Percentiles rank a stretch among this genome's conserved stretches.
Conservation (phyloP, 2,888 invertebrate genomes). For the Cheiracanthium punctorium region DNA sequence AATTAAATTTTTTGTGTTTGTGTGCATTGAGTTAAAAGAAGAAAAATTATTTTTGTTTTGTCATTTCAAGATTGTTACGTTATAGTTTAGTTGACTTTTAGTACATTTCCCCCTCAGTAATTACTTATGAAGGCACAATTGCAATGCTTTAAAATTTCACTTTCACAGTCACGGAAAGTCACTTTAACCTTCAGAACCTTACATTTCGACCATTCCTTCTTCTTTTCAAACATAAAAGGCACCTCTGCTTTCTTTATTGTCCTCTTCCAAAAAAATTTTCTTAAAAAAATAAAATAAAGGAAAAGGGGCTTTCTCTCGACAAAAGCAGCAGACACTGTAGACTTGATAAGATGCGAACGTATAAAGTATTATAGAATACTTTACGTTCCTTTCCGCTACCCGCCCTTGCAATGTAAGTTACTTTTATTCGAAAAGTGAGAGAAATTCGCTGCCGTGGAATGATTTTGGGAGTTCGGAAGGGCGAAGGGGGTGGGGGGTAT, state of each 20-base stretch:
- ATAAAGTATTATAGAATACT: conserved; percentile 12
- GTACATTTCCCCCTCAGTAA: no score
- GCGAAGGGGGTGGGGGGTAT: no score
- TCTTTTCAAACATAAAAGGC: background rate
- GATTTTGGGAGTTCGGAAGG: conserved; percentile 4
- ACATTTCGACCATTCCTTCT: background rate
- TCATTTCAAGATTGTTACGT: no score
- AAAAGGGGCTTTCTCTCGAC: background rate
- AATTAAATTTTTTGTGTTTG: no score
- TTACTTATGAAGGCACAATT: no score
- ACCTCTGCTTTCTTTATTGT: background rate
- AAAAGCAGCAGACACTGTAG: background rate
- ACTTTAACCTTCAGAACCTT: background rate
- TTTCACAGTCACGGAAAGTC: no score
- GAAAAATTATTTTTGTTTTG: no score
- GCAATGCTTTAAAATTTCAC: no score
- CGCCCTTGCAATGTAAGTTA: background rate
- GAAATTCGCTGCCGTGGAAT: conserved; percentile 8
- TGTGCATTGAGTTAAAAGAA: no score
- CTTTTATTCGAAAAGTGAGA: conserved; percentile 15
- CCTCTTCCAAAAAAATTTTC: background rate
- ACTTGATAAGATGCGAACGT: conserved; percentile 13
- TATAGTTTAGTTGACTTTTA: no score
- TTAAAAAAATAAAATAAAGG: no score
- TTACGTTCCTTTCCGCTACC: conserved; percentile 7